Percentiles rank a stretch among this genome's conserved stretches.
Evolutionary conservation across 2,888 invertebrate species (phyloP).

Genomic region (Drosophila cyrtoloma): DNA sequence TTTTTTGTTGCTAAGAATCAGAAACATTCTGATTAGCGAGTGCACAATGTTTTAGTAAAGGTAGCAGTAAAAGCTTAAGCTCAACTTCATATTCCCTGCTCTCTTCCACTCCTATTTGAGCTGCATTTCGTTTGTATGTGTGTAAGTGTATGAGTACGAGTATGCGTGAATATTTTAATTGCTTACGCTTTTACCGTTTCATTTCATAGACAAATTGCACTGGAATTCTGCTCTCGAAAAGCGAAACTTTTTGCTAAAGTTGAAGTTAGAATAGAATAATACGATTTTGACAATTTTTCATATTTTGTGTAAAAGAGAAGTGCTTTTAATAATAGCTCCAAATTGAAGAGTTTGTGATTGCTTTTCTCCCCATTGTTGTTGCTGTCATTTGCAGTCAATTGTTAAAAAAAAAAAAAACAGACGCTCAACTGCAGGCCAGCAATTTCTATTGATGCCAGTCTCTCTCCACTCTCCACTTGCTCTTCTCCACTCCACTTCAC

Average conservation of each 20-base stretch:
- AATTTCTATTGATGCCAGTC: conserved; percentile 36
- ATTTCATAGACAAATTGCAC: conserved; percentile 57
- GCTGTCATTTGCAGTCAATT: conserved; percentile 42
- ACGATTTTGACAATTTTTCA: conserved; percentile 3
- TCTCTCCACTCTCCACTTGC: conserved; percentile 1
- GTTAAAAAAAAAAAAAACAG: conserved; percentile 14
- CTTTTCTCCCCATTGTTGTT: conserved; percentile 21
- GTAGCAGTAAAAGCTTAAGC: not conserved
- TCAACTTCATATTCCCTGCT: not conserved
- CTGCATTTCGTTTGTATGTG: not conserved
- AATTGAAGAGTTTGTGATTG: conserved; percentile 16
- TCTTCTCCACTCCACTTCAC: no score
- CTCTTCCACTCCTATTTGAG: conserved; percentile 16
- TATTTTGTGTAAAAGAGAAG: not conserved
- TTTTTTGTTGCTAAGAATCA: not conserved
- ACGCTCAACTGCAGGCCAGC: conserved; percentile 40
- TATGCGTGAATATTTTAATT: conserved; percentile 35
- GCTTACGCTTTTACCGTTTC: conserved; percentile 33
- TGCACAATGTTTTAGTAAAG: not conserved
- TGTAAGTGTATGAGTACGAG: not conserved
- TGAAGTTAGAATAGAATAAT: not conserved
- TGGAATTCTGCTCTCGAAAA: not conserved
- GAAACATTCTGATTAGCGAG: not conserved
- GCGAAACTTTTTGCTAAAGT: not conserved
- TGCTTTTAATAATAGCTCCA: not conserved